Percentiles rank a stretch among this genome's conserved stretches.
These are phyloP conservation scores for Oophaga pumilio DNA, from an alignment of 2,113 vertebrate species.

Conservation along the genomic window DNA sequence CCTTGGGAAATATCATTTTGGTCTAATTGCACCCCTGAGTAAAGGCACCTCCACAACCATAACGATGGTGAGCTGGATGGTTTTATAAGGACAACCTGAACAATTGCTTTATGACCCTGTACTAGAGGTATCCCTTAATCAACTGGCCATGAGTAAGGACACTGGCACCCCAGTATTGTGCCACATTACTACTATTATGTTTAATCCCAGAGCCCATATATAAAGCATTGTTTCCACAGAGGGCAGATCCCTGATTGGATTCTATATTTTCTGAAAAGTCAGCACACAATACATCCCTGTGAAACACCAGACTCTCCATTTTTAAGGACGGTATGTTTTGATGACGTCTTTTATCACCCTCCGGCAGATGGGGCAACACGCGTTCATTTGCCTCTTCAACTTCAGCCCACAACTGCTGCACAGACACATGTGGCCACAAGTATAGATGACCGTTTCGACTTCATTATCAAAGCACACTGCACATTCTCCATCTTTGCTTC, in stretches of 20 bases:
- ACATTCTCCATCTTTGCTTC: constrained; percentile 89
- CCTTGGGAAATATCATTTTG: constrained; percentile 24
- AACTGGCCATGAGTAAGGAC: constrained; percentile 14
- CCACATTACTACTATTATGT: neutral
- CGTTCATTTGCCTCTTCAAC: constrained; percentile 90
- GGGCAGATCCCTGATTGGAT: constrained; percentile 39
- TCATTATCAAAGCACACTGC: constrained; percentile 96
- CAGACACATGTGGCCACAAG: constrained; percentile 98
- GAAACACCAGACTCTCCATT: constrained; percentile 42
- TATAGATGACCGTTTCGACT: constrained; percentile 98
- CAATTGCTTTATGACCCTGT: constrained; percentile 33
- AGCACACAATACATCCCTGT: constrained; percentile 25
- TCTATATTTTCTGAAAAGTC: constrained; percentile 16
- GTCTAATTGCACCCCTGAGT: constrained; percentile 47
- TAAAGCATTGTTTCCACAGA: constrained; percentile 15
- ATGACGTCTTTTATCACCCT: constrained; percentile 97
- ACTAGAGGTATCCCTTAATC: constrained; percentile 16
- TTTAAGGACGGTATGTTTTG: constrained; percentile 94
- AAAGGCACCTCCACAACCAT: constrained; percentile 22
- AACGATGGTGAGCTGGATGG: neutral
- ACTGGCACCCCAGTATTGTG: neutral
- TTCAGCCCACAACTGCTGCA: constrained; percentile 93
- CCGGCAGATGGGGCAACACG: constrained; percentile 96
- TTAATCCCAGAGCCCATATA: constrained; percentile 16
- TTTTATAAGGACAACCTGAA: constrained; percentile 28